Base-by-base conservation (phyloP, 1,140 invertebrate species). In the Apis laboriosa region DNA sequence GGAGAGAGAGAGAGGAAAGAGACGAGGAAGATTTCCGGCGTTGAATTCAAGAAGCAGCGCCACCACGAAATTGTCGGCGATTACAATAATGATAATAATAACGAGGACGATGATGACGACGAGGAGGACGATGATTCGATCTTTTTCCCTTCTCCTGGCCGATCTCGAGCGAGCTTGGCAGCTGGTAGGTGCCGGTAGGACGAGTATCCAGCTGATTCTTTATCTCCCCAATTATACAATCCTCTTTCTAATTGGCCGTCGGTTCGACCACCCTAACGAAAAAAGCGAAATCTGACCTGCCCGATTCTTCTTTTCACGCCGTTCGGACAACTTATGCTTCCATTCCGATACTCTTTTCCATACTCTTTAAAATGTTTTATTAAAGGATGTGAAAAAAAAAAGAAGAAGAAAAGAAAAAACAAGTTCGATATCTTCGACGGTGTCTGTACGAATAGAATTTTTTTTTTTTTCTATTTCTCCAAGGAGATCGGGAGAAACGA, bases 141-240 rank as follows among this genome's bases (percentile, higher is more conserved):
- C 72, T 49, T 73, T 75, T 70, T 43, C 28, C 34, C 9, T 51
- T 70, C 58, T 56, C 49, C 55, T n/a, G 28, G 56, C 55, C 75
- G 67, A 71, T 77, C 53, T 79, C 78, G 17, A 73, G 53, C 43
- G 56, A 28, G 61, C 61, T 63, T 85, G 88, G 88, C 88, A 89
- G 87, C 88, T 86, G 88, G 81, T 84, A 88, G 87, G 81, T 86
- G 87, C 78, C 72, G 80, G 85, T 15, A 15, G 85, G 28, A 80
- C 74, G 79, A 86, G 84, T 84, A 89, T 86, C 84, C 86, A 64
- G 58, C 86, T 80, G 86, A 88, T 88, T 89, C 88, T 89, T 89
- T 89, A 89, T 89, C 87, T 89, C 78, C 64, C 88, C 87, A 84
- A 89, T 89, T 89, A 88, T 84, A 88, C 81, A 88, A 89, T 88